Base-by-base conservation (phyloP, 2,888 invertebrate species). In the Aproaerema taeniolella region DNA sequence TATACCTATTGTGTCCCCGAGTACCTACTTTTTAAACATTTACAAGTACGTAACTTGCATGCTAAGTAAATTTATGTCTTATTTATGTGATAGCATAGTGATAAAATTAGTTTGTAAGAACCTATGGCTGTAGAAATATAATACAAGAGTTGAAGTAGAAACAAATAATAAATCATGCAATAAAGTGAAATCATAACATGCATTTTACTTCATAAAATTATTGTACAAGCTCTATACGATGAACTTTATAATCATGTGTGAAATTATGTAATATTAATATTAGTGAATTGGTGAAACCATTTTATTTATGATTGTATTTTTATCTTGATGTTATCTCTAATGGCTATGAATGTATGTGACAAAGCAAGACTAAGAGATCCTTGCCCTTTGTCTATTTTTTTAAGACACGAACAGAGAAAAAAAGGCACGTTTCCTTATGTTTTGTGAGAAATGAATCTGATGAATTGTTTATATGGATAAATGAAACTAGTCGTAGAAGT, bases 71-170 rank as follows among this genome's bases (percentile, higher is more conserved):
- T 28, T 10, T 28, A n/a, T 26, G 38, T 47, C 32, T 50, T 48
- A 50, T 61, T 62, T 58, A 67, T 73, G 71, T 75, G 65, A 69
- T 73, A 67, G 52, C 55, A 44, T 68, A 70, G 62, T 64, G 50
- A 61, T 65, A 62, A 47, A 50, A 10, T 11, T 37, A 41, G 32
- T 20, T n/a, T 30, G 16, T 34, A 42, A 38, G 38, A 4, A 38
- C 14, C 28, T 31, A 37, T 33, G 42, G 38, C 38, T 42, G 37
- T 42, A 33, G 20, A 10, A 15, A 12, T 10, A 28, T 15, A 7
- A 26, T 31, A 2, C 11, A 9, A 29, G 2, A 13, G 10, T 29
- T 31, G 2, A 14, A 31, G 12, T 1, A 15, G 4, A 13, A 11
- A 13, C 13, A 31, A n/a, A 13, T n/a, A n/a, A n/a, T n/a, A n/a